Evolutionary conservation across 2,888 invertebrate genomes (phyloP).

Genomic region (Drosophila anomelani): DNA sequence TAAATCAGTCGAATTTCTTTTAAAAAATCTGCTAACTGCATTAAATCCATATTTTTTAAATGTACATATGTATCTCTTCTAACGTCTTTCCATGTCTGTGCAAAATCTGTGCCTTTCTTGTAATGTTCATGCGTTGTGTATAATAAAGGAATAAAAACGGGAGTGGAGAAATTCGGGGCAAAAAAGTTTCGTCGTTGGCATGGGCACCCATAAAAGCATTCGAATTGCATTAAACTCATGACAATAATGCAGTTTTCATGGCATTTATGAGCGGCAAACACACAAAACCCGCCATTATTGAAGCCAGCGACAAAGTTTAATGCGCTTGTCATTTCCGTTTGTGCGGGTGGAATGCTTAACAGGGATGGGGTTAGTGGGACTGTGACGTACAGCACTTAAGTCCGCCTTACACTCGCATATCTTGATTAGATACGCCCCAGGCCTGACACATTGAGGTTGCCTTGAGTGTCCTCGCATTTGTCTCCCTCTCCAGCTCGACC

Average conservation of each 20-base stretch:
- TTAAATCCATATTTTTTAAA: neutral
- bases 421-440: constrained; percentile 61
- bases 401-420: constrained; percentile 51
- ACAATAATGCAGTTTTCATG: constrained; percentile 62
- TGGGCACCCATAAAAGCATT: constrained; percentile 48
- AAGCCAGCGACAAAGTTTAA: constrained; percentile 31
- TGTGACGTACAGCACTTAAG: constrained; percentile 55
- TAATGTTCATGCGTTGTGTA: neutral
- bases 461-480: neutral
- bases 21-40: neutral
- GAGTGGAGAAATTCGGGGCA: neutral
- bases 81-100: neutral
- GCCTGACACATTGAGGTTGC: constrained; percentile 45
- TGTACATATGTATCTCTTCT: too few relatives aligned
- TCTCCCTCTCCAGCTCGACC: neutral
- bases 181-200: neutral
- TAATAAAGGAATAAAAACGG: neutral
- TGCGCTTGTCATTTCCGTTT: constrained; percentile 31
- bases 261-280: constrained; percentile 44
- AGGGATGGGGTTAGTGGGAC: constrained; percentile 5
- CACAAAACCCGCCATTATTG: constrained; percentile 23
- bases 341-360: neutral
- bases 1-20: neutral
- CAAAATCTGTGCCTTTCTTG: neutral
- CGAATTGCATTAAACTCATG: constrained; percentile 64